Percentiles rank a stretch among this genome's conserved stretches.
These are phyloP conservation scores for Diorhabda elongata DNA, from an alignment of 1,140 invertebrate species.

Conservation along the genomic window DNA sequence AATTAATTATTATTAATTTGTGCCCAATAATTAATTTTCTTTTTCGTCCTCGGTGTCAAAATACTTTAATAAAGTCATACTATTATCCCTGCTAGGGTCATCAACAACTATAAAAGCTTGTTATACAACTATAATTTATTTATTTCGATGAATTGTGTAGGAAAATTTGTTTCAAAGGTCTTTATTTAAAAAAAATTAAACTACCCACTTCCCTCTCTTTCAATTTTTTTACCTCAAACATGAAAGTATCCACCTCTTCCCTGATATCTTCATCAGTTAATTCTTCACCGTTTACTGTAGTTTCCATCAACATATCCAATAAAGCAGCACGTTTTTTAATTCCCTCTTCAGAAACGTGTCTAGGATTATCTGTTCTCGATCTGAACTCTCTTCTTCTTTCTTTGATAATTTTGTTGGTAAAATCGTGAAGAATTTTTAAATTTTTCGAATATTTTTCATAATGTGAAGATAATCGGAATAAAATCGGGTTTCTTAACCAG, in stretches of 20 bases:
- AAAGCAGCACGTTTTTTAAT: conserved; percentile 29
- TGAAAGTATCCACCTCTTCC: conserved; percentile 81
- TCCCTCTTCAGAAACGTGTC: conserved; percentile 22
- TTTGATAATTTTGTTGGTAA: conserved; percentile 28
- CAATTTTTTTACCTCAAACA: conserved; percentile 58
- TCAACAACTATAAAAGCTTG: too few species aligned
- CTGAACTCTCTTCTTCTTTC: conserved; percentile 27
- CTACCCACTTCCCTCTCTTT: too few species aligned
- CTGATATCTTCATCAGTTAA: conserved; percentile 60
- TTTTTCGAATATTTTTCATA: conserved; percentile 29
- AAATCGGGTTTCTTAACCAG: conserved; percentile 31
- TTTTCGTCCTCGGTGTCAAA: too few species aligned
- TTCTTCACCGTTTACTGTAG: conserved; percentile 23
- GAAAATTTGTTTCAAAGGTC: too few species aligned
- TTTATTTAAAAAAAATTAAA: too few species aligned
- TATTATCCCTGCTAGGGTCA: too few species aligned
- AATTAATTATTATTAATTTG: too few species aligned
- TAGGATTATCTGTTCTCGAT: conserved; percentile 16
- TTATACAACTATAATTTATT: too few species aligned
- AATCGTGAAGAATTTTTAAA: conserved; percentile 29
- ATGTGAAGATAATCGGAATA: conserved; percentile 29
- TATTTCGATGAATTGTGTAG: too few species aligned
- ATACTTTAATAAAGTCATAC: too few species aligned
- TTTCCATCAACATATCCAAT: conserved; percentile 33
- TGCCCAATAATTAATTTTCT: too few species aligned